Evolutionary conservation across 1,140 invertebrate species (phyloP), one percentile per base, ranked within the genome.

Genomic region (Diploscapter pachys): DNA sequence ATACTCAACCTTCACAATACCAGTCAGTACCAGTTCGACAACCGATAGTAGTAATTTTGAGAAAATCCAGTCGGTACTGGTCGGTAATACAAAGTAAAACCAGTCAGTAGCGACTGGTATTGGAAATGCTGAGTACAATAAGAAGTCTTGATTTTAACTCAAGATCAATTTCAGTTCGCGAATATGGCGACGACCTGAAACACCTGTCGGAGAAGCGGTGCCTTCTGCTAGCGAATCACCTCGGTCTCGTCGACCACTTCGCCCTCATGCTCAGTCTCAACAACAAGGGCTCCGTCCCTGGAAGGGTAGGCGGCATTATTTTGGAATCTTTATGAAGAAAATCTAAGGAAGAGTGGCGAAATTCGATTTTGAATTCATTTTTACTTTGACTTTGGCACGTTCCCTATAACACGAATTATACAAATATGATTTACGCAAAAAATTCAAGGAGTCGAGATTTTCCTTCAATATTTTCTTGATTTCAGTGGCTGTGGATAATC

Each of bases 201-300:
- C 8, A 56, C 5, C 69, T 81, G 54, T 70, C 83, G 3, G 83
- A 84, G 64, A 75, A 81, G 55, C 79, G 83, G 3, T 67, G 59
- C 8, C 77, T 84, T 31, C 78, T 77, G 52, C 64, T 84, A 4
- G 61, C 75, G 4, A 84, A 84, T 69, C 82, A 84, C 72, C 78
- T 84, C 9, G 82, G 82, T 4, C 69, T 84, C 6, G 71, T 83
- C 5, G 82, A 84, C 73, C 82, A 84, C 59, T 84, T 84, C 59
- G 78, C 79, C 54, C 56, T 84, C 49, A 84, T 84, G 82, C 83
- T 79, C 9, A 77, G 82, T 49, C 80, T 84, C 52, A 67, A 82
- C 61, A 74, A 83, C 70, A 84, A 83, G 57, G 71, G 73, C 56
- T 65, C 73, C n/a, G 54, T 84, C 4, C 66, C 82, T 52, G 80